Conservation (phyloP, 2,888 invertebrate species). For the Cataglyphis livida region DNA sequence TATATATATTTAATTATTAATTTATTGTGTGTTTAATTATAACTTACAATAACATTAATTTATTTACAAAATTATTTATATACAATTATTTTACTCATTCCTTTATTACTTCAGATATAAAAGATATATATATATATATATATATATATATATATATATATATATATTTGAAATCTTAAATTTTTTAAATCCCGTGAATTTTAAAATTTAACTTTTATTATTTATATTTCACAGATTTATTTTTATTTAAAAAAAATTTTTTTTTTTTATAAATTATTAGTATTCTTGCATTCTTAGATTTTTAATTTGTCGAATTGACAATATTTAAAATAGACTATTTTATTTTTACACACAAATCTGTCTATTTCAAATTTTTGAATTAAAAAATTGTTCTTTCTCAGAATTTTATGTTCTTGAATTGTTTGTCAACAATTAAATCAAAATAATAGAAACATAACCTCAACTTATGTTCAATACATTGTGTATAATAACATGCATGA, state of each 20-base stretch:
- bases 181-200: background rate
- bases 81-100: no score
- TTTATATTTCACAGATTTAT: background rate
- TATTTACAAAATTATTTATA: background rate
- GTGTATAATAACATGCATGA: background rate
- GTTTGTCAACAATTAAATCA: conserved; percentile 35
- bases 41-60: conserved; percentile 1
- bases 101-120: background rate
- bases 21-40: background rate
- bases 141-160: background rate
- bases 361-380: background rate
- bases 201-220: background rate
- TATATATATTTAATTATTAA: conserved; percentile 31
- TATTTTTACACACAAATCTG: background rate
- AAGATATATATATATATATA: background rate
- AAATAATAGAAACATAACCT: conserved; percentile 21
- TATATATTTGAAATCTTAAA: background rate
- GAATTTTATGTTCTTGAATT: background rate
- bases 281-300: background rate
- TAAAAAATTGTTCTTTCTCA: background rate
- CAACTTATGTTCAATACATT: background rate
- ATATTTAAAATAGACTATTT: background rate
- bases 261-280: background rate
- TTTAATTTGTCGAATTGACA: background rate
- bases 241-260: background rate